phyloP scores from a whole-genome alignment of 2,797 vertebrate genomes.

The Echeneis naucrates region DNA sequence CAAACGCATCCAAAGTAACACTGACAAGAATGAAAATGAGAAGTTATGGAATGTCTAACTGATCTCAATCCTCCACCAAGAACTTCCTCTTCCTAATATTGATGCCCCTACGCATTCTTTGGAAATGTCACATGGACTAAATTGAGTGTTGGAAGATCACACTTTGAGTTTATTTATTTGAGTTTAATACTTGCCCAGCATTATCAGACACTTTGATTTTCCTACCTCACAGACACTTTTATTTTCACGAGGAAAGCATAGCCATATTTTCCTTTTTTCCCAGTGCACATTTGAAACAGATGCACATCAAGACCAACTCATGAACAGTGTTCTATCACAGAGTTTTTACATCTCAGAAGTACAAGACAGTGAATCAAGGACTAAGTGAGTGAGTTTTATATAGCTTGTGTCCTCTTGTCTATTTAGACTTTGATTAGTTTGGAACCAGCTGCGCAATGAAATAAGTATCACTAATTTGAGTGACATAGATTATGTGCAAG shows the following conservation, averaged over 20 bases:
- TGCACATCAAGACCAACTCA: not conserved
- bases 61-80: not conserved
- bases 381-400: too few species aligned
- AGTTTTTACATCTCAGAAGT: not conserved
- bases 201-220: not conserved
- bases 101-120: not conserved
- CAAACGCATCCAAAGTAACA: constrained; percentile 27
- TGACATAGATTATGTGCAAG: not conserved
- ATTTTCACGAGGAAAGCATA: not conserved
- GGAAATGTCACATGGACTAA: not conserved
- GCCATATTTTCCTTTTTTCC: not conserved
- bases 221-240: not conserved
- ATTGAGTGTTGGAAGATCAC: not conserved
- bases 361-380: too few species aligned
- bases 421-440: not conserved
- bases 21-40: constrained; percentile 18
- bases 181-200: not conserved
- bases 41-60: constrained; percentile 8
- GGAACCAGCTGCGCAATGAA: not conserved
- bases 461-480: not conserved
- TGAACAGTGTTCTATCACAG: not conserved
- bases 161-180: not conserved
- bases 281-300: not conserved
- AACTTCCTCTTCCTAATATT: constrained; percentile 1
- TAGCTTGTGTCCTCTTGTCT: not conserved